Evolutionary conservation across 1,140 invertebrate genomes (phyloP).

Genomic region (Megalonaias nervosa): DNA sequence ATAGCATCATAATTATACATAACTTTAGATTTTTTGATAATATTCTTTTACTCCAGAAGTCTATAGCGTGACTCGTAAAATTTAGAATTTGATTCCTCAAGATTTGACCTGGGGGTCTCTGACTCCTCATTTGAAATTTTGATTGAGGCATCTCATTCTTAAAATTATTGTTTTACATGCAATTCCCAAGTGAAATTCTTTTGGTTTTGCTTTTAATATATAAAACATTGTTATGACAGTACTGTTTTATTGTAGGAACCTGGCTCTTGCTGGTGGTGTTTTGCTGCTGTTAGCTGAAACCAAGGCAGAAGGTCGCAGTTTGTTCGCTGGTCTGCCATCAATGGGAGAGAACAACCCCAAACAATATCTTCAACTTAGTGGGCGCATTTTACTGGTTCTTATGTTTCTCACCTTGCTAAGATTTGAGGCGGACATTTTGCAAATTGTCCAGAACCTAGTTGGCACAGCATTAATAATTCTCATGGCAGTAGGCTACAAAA

Average conservation of each 20-base stretch:
- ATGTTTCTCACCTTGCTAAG: constrained; percentile 98
- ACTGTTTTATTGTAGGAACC: constrained; percentile 81
- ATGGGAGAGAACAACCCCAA: constrained; percentile 98
- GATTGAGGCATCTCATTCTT: no score
- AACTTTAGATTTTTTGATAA: no score
- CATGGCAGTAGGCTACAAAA: constrained; percentile 97
- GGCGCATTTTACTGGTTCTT: constrained; percentile 95
- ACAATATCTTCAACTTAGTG: constrained; percentile 96
- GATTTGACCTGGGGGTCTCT: no score
- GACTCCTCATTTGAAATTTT: no score
- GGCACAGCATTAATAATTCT: constrained; percentile 96
- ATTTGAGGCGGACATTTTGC: constrained; percentile 80
- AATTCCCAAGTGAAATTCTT: neutral
- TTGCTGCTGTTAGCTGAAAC: constrained; percentile 96
- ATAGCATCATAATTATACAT: no score
- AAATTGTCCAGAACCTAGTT: constrained; percentile 91
- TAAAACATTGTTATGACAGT: constrained; percentile 1
- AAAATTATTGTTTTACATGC: neutral
- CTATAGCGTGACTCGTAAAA: no score
- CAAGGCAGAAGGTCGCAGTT: constrained; percentile 87
- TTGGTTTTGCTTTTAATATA: neutral
- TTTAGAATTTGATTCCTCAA: no score
- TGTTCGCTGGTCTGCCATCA: constrained; percentile 98
- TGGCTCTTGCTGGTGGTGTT: constrained; percentile 96
- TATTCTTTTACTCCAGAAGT: no score